Evolutionary conservation across 2,113 vertebrate species (phyloP).

Genomic region (Lanius ludovicianus): DNA sequence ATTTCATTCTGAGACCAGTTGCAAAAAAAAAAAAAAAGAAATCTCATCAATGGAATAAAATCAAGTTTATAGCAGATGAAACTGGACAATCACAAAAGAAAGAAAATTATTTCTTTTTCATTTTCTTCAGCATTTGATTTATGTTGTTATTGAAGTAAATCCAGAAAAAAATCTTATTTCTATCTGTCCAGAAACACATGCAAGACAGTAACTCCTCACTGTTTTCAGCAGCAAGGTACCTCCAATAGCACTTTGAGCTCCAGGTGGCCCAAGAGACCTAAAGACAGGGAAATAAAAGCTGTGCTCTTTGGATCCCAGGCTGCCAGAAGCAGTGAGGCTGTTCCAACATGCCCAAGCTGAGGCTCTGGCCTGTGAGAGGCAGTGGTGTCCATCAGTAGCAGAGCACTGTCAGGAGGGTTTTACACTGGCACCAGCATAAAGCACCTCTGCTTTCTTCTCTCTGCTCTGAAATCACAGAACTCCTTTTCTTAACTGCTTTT

Average conservation of each 20-base stretch:
- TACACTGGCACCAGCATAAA: background rate
- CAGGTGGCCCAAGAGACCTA: background rate
- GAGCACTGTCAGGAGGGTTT: background rate
- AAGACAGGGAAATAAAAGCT: background rate
- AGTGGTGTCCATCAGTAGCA: background rate
- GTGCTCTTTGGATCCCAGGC: background rate
- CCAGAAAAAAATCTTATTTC: background rate
- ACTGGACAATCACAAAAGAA: background rate
- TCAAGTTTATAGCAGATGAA: background rate
- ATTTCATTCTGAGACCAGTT: background rate
- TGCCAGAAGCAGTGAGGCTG: background rate
- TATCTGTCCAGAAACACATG: background rate
- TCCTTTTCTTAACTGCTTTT: slow-evolving; percentile 28
- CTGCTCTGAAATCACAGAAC: background rate
- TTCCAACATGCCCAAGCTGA: background rate
- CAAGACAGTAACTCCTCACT: background rate
- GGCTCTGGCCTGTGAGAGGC: background rate
- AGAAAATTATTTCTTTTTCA: background rate
- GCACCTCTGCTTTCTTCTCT: background rate
- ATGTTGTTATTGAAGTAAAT: background rate
- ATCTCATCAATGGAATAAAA: background rate
- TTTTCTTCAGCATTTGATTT: background rate
- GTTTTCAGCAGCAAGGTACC: background rate
- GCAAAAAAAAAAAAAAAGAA: background rate
- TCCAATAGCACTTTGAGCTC: background rate